Conservation (phyloP, 2,797 vertebrate genomes). For the Manis pentadactyla region DNA sequence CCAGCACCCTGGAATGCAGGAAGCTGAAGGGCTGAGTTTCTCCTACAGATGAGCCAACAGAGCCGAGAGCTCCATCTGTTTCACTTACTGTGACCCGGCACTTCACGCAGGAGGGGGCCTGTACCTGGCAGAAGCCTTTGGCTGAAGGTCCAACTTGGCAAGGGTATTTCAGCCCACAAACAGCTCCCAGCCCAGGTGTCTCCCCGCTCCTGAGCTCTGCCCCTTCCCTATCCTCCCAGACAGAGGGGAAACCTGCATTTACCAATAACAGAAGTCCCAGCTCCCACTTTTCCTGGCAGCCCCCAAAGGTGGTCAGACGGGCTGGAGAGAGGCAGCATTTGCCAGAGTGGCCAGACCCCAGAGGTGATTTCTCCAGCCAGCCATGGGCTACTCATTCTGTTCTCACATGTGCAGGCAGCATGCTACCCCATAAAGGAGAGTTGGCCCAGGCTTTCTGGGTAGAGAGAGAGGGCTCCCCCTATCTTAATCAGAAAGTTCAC, state of each 20-base stretch:
- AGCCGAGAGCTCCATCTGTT: not conserved
- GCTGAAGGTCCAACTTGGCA: not conserved
- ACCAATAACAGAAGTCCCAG: not conserved
- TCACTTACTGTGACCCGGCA: not conserved
- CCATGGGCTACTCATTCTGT: no score
- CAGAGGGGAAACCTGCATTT: not conserved
- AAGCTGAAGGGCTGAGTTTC: conserved; percentile 33
- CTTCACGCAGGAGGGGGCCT: fast-evolving
- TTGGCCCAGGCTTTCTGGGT: not conserved
- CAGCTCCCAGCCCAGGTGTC: not conserved
- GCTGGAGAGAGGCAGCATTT: no score
- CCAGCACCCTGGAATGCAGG: conserved; percentile 62
- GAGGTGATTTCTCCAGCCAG: not conserved
- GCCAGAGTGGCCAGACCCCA: not conserved
- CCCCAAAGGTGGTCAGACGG: not conserved
- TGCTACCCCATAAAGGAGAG: not conserved
- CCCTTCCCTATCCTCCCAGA: not conserved
- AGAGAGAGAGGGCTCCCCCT: not conserved
- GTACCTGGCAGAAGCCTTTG: not conserved
- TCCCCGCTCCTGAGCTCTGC: not conserved
- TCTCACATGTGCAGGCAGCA: not conserved
- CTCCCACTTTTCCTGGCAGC: not conserved
- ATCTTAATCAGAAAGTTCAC: not conserved
- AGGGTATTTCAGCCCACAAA: not conserved
- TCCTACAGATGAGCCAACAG: not conserved